A percentile compares a stretch with the other conserved stretches of the same genome.
These are phyloP conservation scores for Tridacna gigas DNA, from an alignment of 2,888 invertebrate species.

Conservation along the genomic window DNA sequence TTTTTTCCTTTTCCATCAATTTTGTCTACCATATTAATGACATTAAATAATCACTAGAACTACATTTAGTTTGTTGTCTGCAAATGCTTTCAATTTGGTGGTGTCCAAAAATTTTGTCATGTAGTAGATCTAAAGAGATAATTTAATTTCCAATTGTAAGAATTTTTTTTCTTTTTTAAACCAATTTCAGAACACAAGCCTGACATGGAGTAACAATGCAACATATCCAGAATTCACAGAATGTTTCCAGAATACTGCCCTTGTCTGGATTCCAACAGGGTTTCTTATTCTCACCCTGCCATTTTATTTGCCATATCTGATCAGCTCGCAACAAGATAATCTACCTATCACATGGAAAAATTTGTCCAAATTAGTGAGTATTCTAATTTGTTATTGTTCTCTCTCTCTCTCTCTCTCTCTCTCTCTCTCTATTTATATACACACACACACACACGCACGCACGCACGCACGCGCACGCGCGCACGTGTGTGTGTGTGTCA, in stretches of 20 bases:
- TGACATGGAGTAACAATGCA: conserved; percentile 65
- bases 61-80: too few relatives aligned
- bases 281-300: conserved; percentile 92
- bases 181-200: conserved; percentile 65
- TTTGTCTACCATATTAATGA: too few relatives aligned
- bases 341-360: conserved; percentile 52
- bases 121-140: neutral
- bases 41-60: too few relatives aligned
- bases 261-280: conserved; percentile 94
- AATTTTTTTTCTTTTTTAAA: neutral
- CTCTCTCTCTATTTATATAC: too few relatives aligned
- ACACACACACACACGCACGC: too few relatives aligned
- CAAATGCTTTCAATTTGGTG: too few relatives aligned
- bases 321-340: conserved; percentile 14
- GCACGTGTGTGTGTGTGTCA: too few relatives aligned
- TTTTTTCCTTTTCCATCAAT: too few relatives aligned
- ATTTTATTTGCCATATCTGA: conserved; percentile 84
- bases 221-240: conserved; percentile 90
- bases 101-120: too few relatives aligned
- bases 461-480: too few relatives aligned
- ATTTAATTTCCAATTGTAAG: neutral
- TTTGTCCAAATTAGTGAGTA: conserved; percentile 63
- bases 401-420: too few relatives aligned
- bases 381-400: too few relatives aligned
- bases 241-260: conserved; percentile 96